Base-by-base conservation (phyloP, 2,113 vertebrate species). In the Echinops telfairi region DNA sequence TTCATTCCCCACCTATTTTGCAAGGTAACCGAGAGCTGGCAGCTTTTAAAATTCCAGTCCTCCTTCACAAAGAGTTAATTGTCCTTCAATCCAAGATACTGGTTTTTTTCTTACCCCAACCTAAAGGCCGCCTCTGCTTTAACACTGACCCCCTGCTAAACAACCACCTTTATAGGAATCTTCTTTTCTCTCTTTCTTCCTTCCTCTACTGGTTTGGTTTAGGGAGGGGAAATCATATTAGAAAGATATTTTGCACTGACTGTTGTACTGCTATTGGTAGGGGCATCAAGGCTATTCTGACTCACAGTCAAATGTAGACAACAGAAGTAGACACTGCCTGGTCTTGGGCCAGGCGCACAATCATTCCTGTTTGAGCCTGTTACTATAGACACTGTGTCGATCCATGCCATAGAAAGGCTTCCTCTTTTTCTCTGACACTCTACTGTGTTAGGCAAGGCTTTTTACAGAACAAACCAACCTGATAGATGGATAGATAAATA, bases 61-160 rank as follows among this genome's bases (percentile, higher is more conserved):
- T 89, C 85, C 23, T 53, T 87, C 38, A 22, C 64, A 62, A 71
- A 62, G 62, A 95, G 70, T 78, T 83, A 90, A 95, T 91, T 93
- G 36, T 15, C 90, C 29, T 89, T 93, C 75, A 47, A n/a, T 25
- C 78, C 58, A 93, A 23, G 89, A 89, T 83, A 79, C 86, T 76
- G 90, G 81, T 88, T 70, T 36, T 93, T 86, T 89, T 66, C 36
- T 57, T 86, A 94, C 43, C 16, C 40, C n/a, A 87, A 4, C 15
- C 70, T 71, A 60, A 75, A 89, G 80, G 70, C 71, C 83, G 2
- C 19, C 75, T 95, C 60, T 83, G 23, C 78, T 31, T 36, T 86
- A 47, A 88, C 43, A 17, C 38, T 92, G 53, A 84, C 12, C 60
- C 31, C 88, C 86, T 86, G 33, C 60, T 89, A 70, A 82, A 88